Evolutionary conservation across 1,140 invertebrate species (phyloP), one percentile per base, ranked within the genome.

Genomic region (Carposina sasakii): DNA sequence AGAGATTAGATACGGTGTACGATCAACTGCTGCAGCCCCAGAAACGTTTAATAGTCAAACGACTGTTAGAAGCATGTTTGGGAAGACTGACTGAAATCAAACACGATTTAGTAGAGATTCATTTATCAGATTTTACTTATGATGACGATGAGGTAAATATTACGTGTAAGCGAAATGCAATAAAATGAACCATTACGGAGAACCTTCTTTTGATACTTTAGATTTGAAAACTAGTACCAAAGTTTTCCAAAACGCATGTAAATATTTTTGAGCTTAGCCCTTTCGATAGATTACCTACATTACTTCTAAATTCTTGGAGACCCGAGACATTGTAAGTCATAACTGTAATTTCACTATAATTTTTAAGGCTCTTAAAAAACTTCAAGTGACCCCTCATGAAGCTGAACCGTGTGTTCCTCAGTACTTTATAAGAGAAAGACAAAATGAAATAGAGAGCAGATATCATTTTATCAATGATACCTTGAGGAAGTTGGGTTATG

Each of bases 11-110:
- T 64, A 81, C 89, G 52, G 94, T 94, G 48, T 95, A 97, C 63
- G 96, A 98, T 70, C 95, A 96, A 84, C 89, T 97, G 46, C 87
- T 97, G 20, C 97, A 98, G 69, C 95, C 96, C 0, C 97, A 98
- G 76, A 98, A 98, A 72, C 85, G 96, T 31, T 66, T 92, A 21
- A 82, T 98, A 2, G 86, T 98, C 0, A 89, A 90, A 36, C 90
- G 92, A 54, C 71, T 96, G 1, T 72, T 98, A 0, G 94, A 97
- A 72, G 90, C 91, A 0, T 89, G 89, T 20, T 87, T 97, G 33
- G 96, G 94, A 2, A 87, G 96, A 45, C 82, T 93, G 50, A 75
- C 94, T 13, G 93, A 94, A 70, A 71, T 94, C 2, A 93, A 94
- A 79, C 89, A 94, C 64, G 95, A 97, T 65, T 86, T 98, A 40